These are phyloP conservation scores for Drosophila rellima DNA, from an alignment of 2,888 invertebrate species.

Conservation along the genomic window DNA sequence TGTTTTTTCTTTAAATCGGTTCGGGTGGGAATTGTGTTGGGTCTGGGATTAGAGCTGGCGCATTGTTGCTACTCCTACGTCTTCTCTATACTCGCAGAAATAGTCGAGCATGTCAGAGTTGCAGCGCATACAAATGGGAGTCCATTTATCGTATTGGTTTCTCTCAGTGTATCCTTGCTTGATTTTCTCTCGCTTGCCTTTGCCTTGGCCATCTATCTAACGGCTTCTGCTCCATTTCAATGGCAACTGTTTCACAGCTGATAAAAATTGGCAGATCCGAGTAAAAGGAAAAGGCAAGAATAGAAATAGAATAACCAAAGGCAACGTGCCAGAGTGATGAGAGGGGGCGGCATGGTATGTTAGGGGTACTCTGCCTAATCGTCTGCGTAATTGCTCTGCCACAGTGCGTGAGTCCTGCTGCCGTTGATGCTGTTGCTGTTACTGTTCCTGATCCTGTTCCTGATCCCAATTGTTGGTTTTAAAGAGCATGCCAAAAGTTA, in stretches of 20 bases:
- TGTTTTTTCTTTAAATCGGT: constrained; percentile 74
- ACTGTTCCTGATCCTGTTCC: constrained; percentile 38
- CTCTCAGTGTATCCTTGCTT: constrained; percentile 38
- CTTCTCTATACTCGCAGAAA: constrained; percentile 8
- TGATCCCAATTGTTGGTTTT: constrained; percentile 35
- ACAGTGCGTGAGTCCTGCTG: constrained; percentile 52
- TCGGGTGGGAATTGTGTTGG: constrained; percentile 37
- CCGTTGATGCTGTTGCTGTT: constrained; percentile 10
- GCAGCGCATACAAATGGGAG: background rate
- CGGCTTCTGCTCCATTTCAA: constrained; percentile 77
- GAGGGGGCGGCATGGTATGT: constrained; percentile 28
- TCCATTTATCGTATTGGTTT: constrained; percentile 1
- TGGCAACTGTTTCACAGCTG: constrained; percentile 84
- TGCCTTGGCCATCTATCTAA: constrained; percentile 66
- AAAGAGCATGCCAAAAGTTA: constrained; percentile 46
- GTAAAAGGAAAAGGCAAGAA: constrained; percentile 31
- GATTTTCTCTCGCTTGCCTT: constrained; percentile 39
- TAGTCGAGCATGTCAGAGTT: background rate
- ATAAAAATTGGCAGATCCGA: constrained; percentile 80
- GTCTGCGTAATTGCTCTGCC: constrained; percentile 84
- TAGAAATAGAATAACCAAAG: constrained; percentile 9
- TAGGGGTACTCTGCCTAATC: constrained; percentile 78
- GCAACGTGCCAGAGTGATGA: background rate
- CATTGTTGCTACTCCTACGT: constrained; percentile 66
- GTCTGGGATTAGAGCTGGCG: constrained; percentile 27